Evolutionary conservation across 1,140 invertebrate species (phyloP), one percentile per base, ranked within the genome.

Genomic region (Trinorchestia longiramus): DNA sequence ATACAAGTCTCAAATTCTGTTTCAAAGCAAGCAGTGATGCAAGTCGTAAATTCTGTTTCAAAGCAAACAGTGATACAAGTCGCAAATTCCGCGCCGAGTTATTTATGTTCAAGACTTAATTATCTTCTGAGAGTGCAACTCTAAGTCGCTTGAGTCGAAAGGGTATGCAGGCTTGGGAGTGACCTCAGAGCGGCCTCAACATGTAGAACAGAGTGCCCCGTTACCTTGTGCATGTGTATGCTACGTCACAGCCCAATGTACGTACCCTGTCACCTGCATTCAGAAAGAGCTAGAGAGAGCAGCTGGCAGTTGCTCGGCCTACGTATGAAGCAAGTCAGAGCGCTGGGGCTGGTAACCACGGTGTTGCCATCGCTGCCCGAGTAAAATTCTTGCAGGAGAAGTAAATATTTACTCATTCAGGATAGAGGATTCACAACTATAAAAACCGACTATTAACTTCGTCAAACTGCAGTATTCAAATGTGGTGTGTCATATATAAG

Each of bases 261-360:
- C 40, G 92, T 94, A 94, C 92, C 92, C 92, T 19, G 40, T 94
- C 92, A 94, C 92, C 92, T 94, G 92, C 44, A 94, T 43, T 43
- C 8, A 45, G 92, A 45, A 36, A 94, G 43, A 40, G 43, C 43
- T 45, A 19, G 15, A 94, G 92, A 94, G 92, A 94, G 92, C 92
- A 94, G 92, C 92, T 94, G 92, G 43, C 88, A 23, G 88, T 42
- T 11, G 19, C 43, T 45, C 92, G 41, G 44, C 43, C 43, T 47
- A 94, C 43, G 92, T 90, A 90, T 4, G 43, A 41, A 90, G 88
- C 88, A 42, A 41, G 4, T 28, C 88, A 8, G 43, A 90, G 88
- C 88, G 88, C 88, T 90, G 23, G 43, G 88, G 88, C 88, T 90
- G 15, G 88, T 43, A 90, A 90, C n/a, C 88, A 43, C 88, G 88